phyloP scores from a whole-genome alignment of 2,113 vertebrate species.

The Henicopernis longicauda region DNA sequence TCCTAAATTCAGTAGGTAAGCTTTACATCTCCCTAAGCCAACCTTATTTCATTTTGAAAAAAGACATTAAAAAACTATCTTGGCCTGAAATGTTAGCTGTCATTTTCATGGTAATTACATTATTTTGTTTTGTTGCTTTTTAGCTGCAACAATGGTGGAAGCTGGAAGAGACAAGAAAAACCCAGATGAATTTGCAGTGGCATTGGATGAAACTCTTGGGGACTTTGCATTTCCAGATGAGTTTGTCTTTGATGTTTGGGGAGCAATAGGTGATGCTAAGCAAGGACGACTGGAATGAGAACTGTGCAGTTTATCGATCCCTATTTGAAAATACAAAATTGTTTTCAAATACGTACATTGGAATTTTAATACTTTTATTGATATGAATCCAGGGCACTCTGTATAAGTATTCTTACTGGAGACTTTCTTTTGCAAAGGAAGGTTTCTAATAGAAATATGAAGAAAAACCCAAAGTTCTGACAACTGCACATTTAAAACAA shows the following conservation, averaged over 20 bases:
- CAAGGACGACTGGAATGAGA: constrained; percentile 74
- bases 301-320: neutral
- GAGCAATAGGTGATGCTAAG: constrained; percentile 90
- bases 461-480: neutral
- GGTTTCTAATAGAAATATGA: neutral
- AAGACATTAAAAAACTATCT: neutral
- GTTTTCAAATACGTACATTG: neutral
- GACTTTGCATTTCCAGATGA: constrained; percentile 97
- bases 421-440: neutral
- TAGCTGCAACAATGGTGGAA: constrained; percentile 95
- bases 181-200: constrained; percentile 92
- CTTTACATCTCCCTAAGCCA: neutral
- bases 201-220: constrained; percentile 88
- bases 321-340: neutral
- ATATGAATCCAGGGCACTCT: neutral
- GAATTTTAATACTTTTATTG: neutral
- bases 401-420: neutral
- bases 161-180: constrained; percentile 91
- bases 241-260: constrained; percentile 96
- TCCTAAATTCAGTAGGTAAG: neutral
- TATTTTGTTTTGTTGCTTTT: neutral
- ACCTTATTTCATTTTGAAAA: neutral
- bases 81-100: neutral
- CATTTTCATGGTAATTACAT: neutral
- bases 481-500: neutral